These are phyloP conservation scores for Chironomus riparius DNA, from an alignment of 2,888 invertebrate species.

Conservation along the genomic window DNA sequence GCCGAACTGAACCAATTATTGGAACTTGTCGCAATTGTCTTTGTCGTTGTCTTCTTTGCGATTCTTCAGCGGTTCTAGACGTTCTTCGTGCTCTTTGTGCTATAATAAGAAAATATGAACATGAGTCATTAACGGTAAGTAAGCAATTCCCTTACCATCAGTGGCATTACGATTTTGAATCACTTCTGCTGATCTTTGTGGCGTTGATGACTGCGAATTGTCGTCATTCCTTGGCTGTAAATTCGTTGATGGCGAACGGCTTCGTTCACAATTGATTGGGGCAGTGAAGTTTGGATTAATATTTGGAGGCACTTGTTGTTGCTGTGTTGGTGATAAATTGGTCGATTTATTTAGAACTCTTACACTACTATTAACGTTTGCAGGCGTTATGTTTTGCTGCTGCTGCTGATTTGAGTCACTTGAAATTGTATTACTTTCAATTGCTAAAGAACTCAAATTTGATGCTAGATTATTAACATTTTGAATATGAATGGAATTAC, in stretches of 20 bases:
- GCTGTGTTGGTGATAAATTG: conserved; percentile 24
- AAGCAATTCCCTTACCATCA: conserved; percentile 13
- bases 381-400: neutral
- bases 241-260: conserved; percentile 3
- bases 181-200: conserved; percentile 29
- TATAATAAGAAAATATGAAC: neutral
- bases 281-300: conserved; percentile 24
- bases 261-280: conserved; percentile 7
- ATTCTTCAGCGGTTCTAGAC: conserved; percentile 36
- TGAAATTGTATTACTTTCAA: neutral
- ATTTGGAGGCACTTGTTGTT: conserved; percentile 27
- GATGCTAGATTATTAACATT: neutral
- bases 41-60: conserved; percentile 38
- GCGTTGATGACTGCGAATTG: conserved; percentile 9
- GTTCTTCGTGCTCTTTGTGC: conserved; percentile 31
- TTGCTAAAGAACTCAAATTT: conserved; percentile 12
- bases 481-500: conserved; percentile 10
- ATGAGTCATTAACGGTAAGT: neutral
- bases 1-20: conserved; percentile 28
- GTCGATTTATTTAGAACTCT: conserved; percentile 21
- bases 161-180: conserved; percentile 28
- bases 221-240: neutral
- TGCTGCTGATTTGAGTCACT: neutral
- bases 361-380: neutral
- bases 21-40: conserved; percentile 31